Percentiles rank a stretch among this genome's conserved stretches.
Evolutionary conservation across 1,140 invertebrate genomes (phyloP).

Genomic region (Leptinotarsa texana): DNA sequence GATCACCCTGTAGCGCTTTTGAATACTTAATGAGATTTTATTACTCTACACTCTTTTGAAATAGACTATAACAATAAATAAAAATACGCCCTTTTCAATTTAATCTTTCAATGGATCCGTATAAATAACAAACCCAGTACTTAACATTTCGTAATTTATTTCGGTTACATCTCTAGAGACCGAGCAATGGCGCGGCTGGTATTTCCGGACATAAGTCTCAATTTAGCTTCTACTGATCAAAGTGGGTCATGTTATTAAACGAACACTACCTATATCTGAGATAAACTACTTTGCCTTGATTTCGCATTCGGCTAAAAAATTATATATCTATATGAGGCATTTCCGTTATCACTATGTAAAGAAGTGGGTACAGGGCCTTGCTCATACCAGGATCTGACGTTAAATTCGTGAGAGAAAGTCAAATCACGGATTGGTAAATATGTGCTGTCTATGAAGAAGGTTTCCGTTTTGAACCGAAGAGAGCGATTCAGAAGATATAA

Average conservation of each 20-base stretch:
- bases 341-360: slow-evolving; percentile 12
- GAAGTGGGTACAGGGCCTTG: not conserved
- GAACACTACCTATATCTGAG: slow-evolving; percentile 1
- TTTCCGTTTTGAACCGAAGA: no score
- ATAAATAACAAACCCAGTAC: not conserved
- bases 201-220: slow-evolving; percentile 24
- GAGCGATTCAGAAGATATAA: no score
- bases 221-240: not conserved
- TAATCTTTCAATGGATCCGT: no score
- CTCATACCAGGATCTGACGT: not conserved
- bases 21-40: no score
- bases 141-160: slow-evolving; percentile 8
- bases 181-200: not conserved
- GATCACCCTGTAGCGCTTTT: no score
- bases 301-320: slow-evolving; percentile 9
- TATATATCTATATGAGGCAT: slow-evolving; percentile 12
- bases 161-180: slow-evolving; percentile 7
- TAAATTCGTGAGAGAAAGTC: not conserved
- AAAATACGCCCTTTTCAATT: no score
- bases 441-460: no score
- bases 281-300: slow-evolving; percentile 19
- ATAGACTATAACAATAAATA: no score
- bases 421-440: no score
- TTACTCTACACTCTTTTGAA: no score
- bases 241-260: slow-evolving; percentile 23